These are phyloP conservation scores for Lepidochitona cinerea DNA, from an alignment of 2,888 invertebrate genomes.

Conservation along the genomic window DNA sequence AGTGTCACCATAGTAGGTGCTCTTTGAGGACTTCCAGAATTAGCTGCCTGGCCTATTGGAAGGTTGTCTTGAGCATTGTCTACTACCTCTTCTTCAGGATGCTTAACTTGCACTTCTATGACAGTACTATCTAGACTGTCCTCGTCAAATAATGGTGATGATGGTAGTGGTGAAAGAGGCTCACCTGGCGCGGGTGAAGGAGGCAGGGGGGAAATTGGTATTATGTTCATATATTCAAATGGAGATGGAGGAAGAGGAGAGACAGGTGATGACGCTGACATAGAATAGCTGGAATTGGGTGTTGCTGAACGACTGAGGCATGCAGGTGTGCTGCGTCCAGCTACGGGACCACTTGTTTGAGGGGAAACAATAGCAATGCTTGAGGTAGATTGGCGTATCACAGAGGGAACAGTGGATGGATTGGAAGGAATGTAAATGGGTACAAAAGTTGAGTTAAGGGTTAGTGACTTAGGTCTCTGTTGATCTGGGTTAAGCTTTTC, in stretches of 20 bases:
- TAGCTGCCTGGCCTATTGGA: no score
- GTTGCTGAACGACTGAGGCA: constrained; percentile 11
- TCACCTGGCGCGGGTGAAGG: constrained; percentile 36
- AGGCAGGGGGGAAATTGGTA: constrained; percentile 44
- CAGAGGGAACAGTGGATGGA: neutral
- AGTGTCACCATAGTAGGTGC: no score
- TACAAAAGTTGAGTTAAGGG: neutral
- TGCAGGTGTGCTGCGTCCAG: neutral
- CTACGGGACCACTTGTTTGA: neutral
- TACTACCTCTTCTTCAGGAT: no score
- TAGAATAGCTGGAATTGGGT: constrained; percentile 15
- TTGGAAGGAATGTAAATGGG: neutral
- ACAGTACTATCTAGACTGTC: neutral
- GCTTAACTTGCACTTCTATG: no score
- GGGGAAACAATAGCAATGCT: constrained; percentile 1
- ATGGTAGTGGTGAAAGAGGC: constrained; percentile 34
- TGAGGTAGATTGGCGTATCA: constrained; percentile 1
- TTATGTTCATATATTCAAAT: constrained; percentile 36
- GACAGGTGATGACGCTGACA: constrained; percentile 20
- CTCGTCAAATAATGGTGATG: constrained; percentile 13
- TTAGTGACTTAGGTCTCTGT: no score
- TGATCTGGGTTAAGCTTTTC: no score
- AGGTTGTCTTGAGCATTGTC: no score
- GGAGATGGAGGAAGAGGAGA: constrained; percentile 45
- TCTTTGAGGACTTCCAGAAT: no score